Evolutionary conservation across 2,888 invertebrate species (phyloP).

Genomic region (Oscheius sp.): DNA sequence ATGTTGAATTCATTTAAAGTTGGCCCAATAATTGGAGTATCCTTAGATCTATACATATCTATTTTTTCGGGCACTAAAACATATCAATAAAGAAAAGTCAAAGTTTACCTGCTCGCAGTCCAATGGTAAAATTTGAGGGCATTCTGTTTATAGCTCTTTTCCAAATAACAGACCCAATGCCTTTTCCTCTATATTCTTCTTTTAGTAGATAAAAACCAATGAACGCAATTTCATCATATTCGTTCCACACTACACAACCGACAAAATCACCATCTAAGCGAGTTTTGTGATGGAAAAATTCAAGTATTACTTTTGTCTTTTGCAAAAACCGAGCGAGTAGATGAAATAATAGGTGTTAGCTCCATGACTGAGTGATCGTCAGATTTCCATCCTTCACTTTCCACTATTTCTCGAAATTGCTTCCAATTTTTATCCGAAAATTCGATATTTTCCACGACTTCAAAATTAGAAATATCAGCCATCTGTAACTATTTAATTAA

Average conservation of each 20-base stretch:
- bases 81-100: neutral
- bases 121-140: slow-evolving; percentile 34
- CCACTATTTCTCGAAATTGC: slow-evolving; percentile 41
- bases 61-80: slow-evolving; percentile 41
- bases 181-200: slow-evolving; percentile 43
- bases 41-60: slow-evolving; percentile 37
- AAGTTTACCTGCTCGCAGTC: slow-evolving; percentile 40
- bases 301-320: slow-evolving; percentile 34
- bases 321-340: slow-evolving; percentile 43
- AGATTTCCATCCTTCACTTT: slow-evolving; percentile 45
- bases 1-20: slow-evolving; percentile 11
- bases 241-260: slow-evolving; percentile 48
- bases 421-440: slow-evolving; percentile 31
- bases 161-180: slow-evolving; percentile 45
- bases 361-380: slow-evolving; percentile 47
- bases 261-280: slow-evolving; percentile 39
- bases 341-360: slow-evolving; percentile 35
- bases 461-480: neutral
- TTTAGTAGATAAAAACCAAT: slow-evolving; percentile 46
- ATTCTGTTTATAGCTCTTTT: slow-evolving; percentile 39
- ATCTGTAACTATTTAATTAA: neutral
- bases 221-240: slow-evolving; percentile 44
- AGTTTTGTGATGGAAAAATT: neutral
- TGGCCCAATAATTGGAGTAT: slow-evolving; percentile 35
- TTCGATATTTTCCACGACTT: slow-evolving; percentile 2